Conservation (phyloP, 2,113 vertebrate genomes). For the Emydocephalus ijimae region DNA sequence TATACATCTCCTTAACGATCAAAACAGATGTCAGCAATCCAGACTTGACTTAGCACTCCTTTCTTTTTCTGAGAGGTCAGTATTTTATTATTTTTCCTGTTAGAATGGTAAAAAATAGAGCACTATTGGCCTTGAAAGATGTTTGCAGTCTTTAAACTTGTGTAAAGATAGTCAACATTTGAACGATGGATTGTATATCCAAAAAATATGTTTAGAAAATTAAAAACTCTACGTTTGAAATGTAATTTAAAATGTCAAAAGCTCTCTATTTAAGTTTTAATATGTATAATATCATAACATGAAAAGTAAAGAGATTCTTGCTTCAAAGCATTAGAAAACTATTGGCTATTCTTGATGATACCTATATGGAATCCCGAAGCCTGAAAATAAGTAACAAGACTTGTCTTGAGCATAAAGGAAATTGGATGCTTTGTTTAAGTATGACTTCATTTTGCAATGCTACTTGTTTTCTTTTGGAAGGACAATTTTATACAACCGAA, state of each 20-base stretch:
- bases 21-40: neutral
- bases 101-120: neutral
- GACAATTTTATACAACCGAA: neutral
- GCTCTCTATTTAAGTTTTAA: slow-evolving; percentile 42
- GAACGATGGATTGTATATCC: neutral
- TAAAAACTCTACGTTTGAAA: neutral
- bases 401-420: slow-evolving; percentile 17
- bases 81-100: neutral
- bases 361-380: neutral
- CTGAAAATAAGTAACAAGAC: neutral
- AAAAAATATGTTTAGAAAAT: slow-evolving; percentile 14
- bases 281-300: slow-evolving; percentile 31
- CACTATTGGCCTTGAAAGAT: neutral
- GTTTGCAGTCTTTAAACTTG: neutral
- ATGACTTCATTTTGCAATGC: slow-evolving; percentile 19
- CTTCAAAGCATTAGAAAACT: neutral
- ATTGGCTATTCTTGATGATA: neutral
- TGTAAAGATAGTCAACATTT: slow-evolving; percentile 7
- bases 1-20: slow-evolving; percentile 3
- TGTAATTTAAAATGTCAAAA: neutral
- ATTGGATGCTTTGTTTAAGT: slow-evolving; percentile 25
- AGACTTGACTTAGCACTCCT: neutral
- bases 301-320: slow-evolving; percentile 9
- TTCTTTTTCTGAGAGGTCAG: neutral
- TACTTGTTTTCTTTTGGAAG: slow-evolving; percentile 8